Base-by-base conservation (phyloP, 2,797 vertebrate species). In the Gorsachius magnificus region DNA sequence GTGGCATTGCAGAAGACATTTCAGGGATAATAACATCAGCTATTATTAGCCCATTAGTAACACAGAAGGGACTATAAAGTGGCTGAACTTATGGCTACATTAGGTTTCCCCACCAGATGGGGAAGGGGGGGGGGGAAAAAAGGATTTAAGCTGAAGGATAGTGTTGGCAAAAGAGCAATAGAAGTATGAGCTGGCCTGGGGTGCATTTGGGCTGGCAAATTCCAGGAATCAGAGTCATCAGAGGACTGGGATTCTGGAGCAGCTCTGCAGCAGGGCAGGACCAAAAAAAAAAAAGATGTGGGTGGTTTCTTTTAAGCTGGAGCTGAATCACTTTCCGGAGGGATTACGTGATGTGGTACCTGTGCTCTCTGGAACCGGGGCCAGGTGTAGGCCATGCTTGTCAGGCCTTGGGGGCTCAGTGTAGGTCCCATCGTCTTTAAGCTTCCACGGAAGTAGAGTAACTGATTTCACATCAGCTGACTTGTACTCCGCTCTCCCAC, bases 31-130 rank as follows among this genome's bases (percentile, higher is more conserved):
- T 74, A 83, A 54, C 81, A 89, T 22, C 58, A 51, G 60, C 76
- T 94, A 33, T 92, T 94, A 91, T 66, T 94, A 95, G 87, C 31
- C 56, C 48, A 16, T 80, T 89, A 87, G 80, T 90, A 84, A 25
- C 51, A 78, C 43, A 25, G 48, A 74, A 48, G 45, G 60, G 61
- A 81, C 87, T 92, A 43, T 48, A 53, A 92, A 89, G 69, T 87
- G 29, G 11, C 21, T 91, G 79, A 83, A 89, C 5, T 87, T 85
- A 54, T 0, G 5, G 48, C 57, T 82, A 48, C 35, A 15, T 77
- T 63, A 85, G n/a, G 31, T 70, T 90, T 85, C 69, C 58, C 15
- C n/a, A 26, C 21, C 24, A 76, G 33, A 69, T 83, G 13, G 46
- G 33, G 66, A 64, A 65, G 38, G 38, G 38, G 38, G 38, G n/a